Evolutionary conservation across 2,113 vertebrate species (phyloP), one percentile per base, ranked within the genome.

Genomic region (Onychorhynchus coronatus): DNA sequence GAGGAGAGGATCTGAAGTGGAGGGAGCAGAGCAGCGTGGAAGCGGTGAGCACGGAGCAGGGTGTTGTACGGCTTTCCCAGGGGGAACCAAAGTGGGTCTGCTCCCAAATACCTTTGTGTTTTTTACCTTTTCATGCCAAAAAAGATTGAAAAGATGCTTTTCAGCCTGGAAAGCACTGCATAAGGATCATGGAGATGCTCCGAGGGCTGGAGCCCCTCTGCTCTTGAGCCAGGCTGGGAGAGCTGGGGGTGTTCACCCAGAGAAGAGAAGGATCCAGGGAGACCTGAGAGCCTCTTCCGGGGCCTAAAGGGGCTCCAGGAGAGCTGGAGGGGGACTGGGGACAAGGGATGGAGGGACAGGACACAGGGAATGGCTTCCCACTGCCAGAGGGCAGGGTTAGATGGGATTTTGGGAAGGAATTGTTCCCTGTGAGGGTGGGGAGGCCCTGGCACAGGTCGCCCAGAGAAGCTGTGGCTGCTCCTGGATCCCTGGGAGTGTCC

Each of bases 401-500:
- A 2, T 33, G 41, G 46, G 47, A 70, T 2, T 4, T 6, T 55
- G 28, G 44, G 56, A 1, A 25, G 30, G 12, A 72, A 55, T 63
- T n/a, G 0, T 0, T 47, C 8, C 3, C 11, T 55, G 10, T 7
- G 47, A 2, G n/a, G 9, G 35, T 41, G 49, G 14, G 2, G 7
- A 41, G 49, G 14, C 35, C 14, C 35, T 41, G 68, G 28, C 49
- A 4, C 35, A 41, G 68, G 35, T 16, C 53, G 20, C 5, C 10
- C 68, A 53, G 68, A 72, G 49, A 6, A 53, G 49, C 68, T 71
- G 68, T 71, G 49, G 35, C 68, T 71, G 27, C 49, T 28, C 35
- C 68, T 55, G 52, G 52, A 39, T 53, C 35, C 49, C 68, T 53
- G 49, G 49, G 5, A 72, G 68, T 71, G 68, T 17, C 8, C 68